Conservation (phyloP, 2,113 vertebrate species). For the Mesocricetus auratus region DNA sequence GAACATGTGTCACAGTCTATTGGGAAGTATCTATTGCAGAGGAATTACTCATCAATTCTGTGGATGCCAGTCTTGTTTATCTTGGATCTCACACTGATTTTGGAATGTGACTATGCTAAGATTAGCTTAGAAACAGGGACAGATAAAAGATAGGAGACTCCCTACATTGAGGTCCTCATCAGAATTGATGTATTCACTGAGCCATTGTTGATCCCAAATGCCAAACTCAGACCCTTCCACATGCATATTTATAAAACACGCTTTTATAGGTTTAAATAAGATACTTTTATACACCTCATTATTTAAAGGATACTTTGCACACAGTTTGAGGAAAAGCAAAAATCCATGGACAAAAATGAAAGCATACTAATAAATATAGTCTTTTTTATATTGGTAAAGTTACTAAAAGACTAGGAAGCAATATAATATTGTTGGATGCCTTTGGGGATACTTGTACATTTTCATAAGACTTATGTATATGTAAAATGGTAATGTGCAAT, state of each 20-base stretch:
- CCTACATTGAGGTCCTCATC: not conserved
- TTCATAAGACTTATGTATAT: not conserved
- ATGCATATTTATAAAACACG: not conserved
- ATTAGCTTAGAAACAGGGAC: not conserved
- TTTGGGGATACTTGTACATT: not conserved
- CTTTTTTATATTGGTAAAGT: not conserved
- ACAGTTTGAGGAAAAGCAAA: conserved; percentile 17
- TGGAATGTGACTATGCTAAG: not conserved
- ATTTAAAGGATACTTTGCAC: not conserved
- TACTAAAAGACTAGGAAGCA: not conserved
- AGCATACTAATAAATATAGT: not conserved
- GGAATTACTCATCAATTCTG: not conserved
- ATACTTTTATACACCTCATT: not conserved
- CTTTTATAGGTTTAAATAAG: not conserved
- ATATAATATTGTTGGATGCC: not conserved
- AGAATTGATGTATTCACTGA: not conserved
- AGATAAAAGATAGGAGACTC: not conserved
- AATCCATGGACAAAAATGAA: not conserved
- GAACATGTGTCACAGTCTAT: not conserved
- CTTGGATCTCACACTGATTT: not conserved
- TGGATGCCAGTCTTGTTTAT: too few species aligned
- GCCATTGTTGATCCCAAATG: not conserved
- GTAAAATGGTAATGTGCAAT: not conserved
- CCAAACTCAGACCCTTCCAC: not conserved
- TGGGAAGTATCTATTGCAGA: not conserved